A percentile compares a stretch with the other conserved stretches of the same genome.
Evolutionary conservation across 2,797 vertebrate species (phyloP).

Genomic region (Pseudochirops corinnae): DNA sequence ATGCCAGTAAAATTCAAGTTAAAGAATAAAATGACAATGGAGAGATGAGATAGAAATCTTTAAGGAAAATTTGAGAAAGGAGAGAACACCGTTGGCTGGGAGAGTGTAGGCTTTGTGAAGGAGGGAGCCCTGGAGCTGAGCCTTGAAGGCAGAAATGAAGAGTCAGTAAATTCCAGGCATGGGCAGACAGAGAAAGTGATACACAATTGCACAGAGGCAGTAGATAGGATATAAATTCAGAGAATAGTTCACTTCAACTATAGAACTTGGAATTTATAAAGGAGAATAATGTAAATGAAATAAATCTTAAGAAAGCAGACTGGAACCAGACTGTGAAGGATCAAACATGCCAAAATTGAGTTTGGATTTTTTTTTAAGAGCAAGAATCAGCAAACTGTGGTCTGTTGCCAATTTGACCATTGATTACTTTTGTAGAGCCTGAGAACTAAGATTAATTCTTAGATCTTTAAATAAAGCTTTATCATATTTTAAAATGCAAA

Average conservation of each 20-base stretch:
- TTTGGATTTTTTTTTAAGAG: not conserved
- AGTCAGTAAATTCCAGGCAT: not conserved
- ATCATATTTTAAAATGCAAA: not conserved
- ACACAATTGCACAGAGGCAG: not conserved
- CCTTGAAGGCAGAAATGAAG: not conserved
- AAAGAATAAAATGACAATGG: not conserved
- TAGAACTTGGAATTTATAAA: not conserved
- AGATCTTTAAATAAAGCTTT: not conserved
- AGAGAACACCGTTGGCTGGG: not conserved
- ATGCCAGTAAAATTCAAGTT: not conserved
- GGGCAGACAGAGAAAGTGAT: not conserved
- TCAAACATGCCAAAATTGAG: not conserved
- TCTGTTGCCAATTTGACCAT: not conserved
- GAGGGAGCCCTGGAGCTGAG: not conserved
- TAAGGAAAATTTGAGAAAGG: not conserved
- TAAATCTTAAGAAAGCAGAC: not conserved
- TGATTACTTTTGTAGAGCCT: not conserved
- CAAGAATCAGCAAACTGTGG: not conserved
- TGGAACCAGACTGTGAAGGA: not conserved
- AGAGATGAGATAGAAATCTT: not conserved
- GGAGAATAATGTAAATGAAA: not conserved
- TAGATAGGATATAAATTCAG: not conserved
- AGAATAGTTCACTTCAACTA: not conserved
- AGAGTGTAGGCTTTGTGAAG: not conserved
- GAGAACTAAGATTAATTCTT: not conserved